Conservation (phyloP, 2,888 invertebrate species). For the Netelia inedita region DNA sequence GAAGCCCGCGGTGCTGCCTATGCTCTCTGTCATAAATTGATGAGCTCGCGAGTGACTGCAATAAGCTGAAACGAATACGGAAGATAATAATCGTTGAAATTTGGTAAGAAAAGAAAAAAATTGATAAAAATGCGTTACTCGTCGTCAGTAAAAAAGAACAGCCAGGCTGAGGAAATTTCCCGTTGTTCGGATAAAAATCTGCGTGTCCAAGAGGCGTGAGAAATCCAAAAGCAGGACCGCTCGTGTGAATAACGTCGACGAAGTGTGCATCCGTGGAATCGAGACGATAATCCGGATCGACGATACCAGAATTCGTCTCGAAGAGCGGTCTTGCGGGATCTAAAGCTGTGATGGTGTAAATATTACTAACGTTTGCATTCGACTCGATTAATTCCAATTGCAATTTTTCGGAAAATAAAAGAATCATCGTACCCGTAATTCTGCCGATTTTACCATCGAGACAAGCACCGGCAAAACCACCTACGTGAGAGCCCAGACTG, state of each 20-base stretch:
- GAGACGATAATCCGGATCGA: slow-evolving; percentile 83
- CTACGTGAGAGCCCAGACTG: slow-evolving; percentile 78
- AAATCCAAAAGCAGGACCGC: slow-evolving; percentile 85
- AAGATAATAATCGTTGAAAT: background rate
- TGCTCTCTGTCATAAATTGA: slow-evolving; percentile 79
- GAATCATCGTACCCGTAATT: slow-evolving; percentile 74
- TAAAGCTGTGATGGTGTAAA: slow-evolving; percentile 74
- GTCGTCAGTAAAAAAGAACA: slow-evolving; percentile 78
- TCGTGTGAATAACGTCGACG: slow-evolving; percentile 86
- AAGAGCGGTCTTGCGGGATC: slow-evolving; percentile 86
- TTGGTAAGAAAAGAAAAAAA: no score
- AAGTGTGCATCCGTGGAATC: slow-evolving; percentile 85
- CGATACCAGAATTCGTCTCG: slow-evolving; percentile 82
- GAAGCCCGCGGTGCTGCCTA: slow-evolving; percentile 77
- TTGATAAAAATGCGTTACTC: slow-evolving; percentile 68
- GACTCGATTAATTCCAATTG: background rate
- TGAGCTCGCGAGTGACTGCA: slow-evolving; percentile 79
- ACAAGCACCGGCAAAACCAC: slow-evolving; percentile 76
- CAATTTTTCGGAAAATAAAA: background rate
- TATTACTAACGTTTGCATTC: background rate
- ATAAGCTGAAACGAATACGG: slow-evolving; percentile 70
- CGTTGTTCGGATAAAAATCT: slow-evolving; percentile 84
- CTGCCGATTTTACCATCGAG: slow-evolving; percentile 77
- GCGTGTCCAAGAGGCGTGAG: slow-evolving; percentile 85
- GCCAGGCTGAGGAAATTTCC: slow-evolving; percentile 78